Base-by-base conservation (phyloP, 2,797 vertebrate species). In the Catostomus latipinnis region DNA sequence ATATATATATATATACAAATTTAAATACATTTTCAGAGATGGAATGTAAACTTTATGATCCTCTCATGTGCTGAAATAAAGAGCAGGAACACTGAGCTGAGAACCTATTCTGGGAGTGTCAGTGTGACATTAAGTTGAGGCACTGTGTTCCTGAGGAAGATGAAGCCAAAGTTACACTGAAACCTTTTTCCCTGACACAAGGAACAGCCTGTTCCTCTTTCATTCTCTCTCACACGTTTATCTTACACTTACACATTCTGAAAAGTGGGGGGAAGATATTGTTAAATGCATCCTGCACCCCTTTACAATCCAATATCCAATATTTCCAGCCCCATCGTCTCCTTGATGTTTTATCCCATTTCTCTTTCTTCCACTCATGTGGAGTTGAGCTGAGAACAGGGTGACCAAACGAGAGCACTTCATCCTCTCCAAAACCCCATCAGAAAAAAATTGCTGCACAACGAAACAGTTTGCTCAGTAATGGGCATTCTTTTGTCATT, bases 51-150 rank as follows among this genome's bases (percentile, higher is more conserved):
- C 71, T 50, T 81, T 72, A 58, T 58, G 13, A 71, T 18, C 45
- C 57, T n/a, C 13, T 71, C 11, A 6, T 49, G 68, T 48, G 4
- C 54, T 46, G 61, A 76, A 76, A 67, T 76, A 75, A 43, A 70
- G 54, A 75, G 66, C 6, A 12, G 84, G 68, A 66, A 80, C 80
- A 84, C 50, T 45, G 54, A 18, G 82, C 43, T n/a, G 34, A 65
- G 62, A 13, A 52, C 8, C 52, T 45, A 71, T 57, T 72, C 69
- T 71, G 45, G 46, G 72, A 22, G 78, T 84, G 82, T 86, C 82
- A 82, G 5, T 58, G 46, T 84, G 77, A 86, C 85, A 81, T 18
- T 7, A 56, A 11, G 71, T 43, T 49, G 75, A 76, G 74, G 85
- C 81, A 54, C 5, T n/a, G 60, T 78, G 82, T 81, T 81, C 78